phyloP scores from a whole-genome alignment of 2,888 invertebrate genomes.

The Andrena chrysosceles region DNA sequence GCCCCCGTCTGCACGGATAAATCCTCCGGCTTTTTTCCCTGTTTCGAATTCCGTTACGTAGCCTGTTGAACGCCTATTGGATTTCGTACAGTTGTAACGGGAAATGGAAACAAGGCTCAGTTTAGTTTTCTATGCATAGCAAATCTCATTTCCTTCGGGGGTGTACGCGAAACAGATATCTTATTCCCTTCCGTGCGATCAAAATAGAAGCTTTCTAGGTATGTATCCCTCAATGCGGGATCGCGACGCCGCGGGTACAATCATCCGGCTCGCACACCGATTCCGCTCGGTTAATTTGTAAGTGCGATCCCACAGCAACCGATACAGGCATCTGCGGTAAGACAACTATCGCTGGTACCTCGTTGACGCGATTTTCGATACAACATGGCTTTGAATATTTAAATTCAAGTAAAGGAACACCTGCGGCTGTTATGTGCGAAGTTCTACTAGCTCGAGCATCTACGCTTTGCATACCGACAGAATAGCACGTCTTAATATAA shows the following conservation, averaged over 20 bases:
- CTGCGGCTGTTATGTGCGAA: too few species aligned
- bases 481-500: too few species aligned
- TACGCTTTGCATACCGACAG: too few species aligned
- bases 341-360: too few species aligned
- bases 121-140: slow-evolving; percentile 73
- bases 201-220: slow-evolving; percentile 53
- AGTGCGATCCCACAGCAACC: background rate
- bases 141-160: slow-evolving; percentile 64
- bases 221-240: slow-evolving; percentile 29
- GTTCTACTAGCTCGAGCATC: too few species aligned
- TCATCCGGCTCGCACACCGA: slow-evolving; percentile 14
- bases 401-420: too few species aligned
- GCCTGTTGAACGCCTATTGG: slow-evolving; percentile 54
- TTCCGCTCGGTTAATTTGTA: background rate
- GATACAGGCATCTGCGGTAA: background rate
- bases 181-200: slow-evolving; percentile 64
- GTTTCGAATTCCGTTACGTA: slow-evolving; percentile 30
- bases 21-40: background rate
- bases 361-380: too few species aligned
- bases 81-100: slow-evolving; percentile 63
- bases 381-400: too few species aligned
- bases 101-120: slow-evolving; percentile 70
- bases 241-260: background rate
- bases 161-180: slow-evolving; percentile 64
- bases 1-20: slow-evolving; percentile 10